Base-by-base conservation (phyloP, 2,888 invertebrate species). In the Eilema depressum region DNA sequence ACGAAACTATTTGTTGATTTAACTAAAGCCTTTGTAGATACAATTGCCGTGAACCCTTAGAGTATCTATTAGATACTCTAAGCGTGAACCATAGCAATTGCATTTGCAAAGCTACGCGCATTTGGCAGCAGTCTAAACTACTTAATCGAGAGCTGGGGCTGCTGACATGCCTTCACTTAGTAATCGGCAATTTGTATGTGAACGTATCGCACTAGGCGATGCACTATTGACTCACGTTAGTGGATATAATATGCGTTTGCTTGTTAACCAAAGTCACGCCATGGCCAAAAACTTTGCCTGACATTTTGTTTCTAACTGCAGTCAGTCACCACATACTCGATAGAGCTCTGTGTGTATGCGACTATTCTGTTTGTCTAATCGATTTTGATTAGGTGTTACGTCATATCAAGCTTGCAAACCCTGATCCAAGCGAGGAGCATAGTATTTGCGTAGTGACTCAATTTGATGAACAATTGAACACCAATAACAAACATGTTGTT, bases 51-150 rank as follows among this genome's bases (percentile, higher is more conserved):
- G n/a, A n/a, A n/a, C n/a, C n/a, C n/a, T n/a, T n/a, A n/a, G n/a
- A n/a, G n/a, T n/a, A n/a, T n/a, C n/a, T n/a, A n/a, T n/a, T n/a
- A n/a, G n/a, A n/a, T n/a, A n/a, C n/a, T n/a, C n/a, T n/a, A n/a
- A n/a, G n/a, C n/a, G n/a, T n/a, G n/a, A n/a, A n/a, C n/a, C 17
- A 75, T 7, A 11, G 1, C 47, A 82, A 88, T 86, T 84, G 85
- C 85, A 83, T 84, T 86, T 75, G 76, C 78, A 78, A 86, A 81
- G 81, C 77, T 81, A 75, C 74, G 76, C 75, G 67, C 71, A 81
- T 82, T 86, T 88, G 86, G 86, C 86, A 81, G 72, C 68, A 63
- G 61, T 56, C 69, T 70, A 75, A 68, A 77, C 73, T 76, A 75
- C 53, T 53, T n/a, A 53, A 53, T 53, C 75, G 75, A 75, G 81